These are phyloP conservation scores for Panzeria rudis DNA, from an alignment of 2,888 invertebrate genomes.

Conservation along the genomic window DNA sequence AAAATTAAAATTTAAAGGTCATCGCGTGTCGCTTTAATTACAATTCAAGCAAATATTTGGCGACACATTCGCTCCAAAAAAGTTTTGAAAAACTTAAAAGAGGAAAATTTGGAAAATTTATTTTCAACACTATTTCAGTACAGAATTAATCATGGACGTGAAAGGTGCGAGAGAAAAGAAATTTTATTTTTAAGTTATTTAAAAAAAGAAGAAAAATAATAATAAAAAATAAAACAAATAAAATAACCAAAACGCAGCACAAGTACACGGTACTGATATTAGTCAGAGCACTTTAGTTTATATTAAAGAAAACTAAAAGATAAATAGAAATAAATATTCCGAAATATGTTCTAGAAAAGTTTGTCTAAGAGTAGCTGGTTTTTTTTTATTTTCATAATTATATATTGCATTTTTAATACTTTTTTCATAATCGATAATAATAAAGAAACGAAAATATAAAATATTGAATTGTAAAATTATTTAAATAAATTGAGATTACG, in stretches of 20 bases:
- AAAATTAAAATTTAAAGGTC: neutral
- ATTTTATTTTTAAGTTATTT: conserved; percentile 4
- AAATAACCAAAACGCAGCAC: conserved; percentile 21
- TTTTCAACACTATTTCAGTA: conserved; percentile 62
- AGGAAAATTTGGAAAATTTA: conserved; percentile 69
- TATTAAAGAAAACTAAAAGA: conserved; percentile 19
- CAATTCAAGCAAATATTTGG: neutral
- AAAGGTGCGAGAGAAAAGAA: conserved; percentile 14
- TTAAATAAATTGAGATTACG: neutral
- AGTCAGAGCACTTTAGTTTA: conserved; percentile 37
- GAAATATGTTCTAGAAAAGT: conserved; percentile 15
- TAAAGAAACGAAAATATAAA: neutral
- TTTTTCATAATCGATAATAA: neutral
- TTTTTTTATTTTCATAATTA: neutral
- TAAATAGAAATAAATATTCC: conserved; percentile 13
- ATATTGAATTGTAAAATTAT: neutral
- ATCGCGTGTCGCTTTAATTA: conserved; percentile 30
- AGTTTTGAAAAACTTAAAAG: conserved; percentile 46
- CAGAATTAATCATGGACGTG: conserved; percentile 42
- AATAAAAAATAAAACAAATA: conserved; percentile 4
- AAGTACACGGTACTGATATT: conserved; percentile 16
- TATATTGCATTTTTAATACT: neutral
- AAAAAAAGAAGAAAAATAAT: conserved; percentile 18
- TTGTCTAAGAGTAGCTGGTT: neutral
- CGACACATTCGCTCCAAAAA: conserved; percentile 40